A percentile compares a stretch with the other conserved stretches of the same genome.
Evolutionary conservation across 2,113 vertebrate genomes (phyloP).

Genomic region (Ptyas mucosa): DNA sequence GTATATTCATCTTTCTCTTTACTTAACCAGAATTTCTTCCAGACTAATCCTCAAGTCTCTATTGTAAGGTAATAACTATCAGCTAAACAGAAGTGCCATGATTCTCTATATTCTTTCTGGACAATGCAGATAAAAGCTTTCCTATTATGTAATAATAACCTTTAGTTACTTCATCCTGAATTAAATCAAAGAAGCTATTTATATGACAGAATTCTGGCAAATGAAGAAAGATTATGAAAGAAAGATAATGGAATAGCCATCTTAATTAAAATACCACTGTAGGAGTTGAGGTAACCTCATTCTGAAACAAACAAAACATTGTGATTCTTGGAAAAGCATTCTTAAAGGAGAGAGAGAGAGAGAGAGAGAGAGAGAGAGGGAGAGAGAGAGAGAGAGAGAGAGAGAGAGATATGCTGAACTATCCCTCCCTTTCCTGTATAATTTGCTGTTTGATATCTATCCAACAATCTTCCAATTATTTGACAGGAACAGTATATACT

Average conservation of each 20-base stretch:
- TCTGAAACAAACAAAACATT: conserved; percentile 8
- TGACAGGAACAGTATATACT: background rate
- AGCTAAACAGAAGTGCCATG: background rate
- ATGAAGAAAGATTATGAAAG: conserved; percentile 17
- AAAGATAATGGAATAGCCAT: conserved; percentile 12
- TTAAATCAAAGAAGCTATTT: conserved; percentile 1
- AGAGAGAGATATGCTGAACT: background rate
- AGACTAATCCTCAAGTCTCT: conserved; percentile 16
- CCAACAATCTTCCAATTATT: background rate
- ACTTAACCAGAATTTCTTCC: conserved; percentile 6
- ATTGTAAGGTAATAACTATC: background rate
- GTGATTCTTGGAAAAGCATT: background rate
- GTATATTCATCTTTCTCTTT: background rate
- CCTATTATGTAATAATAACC: conserved; percentile 7
- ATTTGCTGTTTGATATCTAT: background rate
- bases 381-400: background rate
- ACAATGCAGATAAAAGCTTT: background rate
- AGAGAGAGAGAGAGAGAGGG: no score
- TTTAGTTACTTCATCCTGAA: background rate
- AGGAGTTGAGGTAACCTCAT: conserved; percentile 15
- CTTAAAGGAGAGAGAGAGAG: background rate
- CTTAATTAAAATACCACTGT: conserved; percentile 29
- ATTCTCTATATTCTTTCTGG: conserved; percentile 2
- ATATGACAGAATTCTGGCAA: conserved; percentile 14
- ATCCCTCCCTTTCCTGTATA: background rate